A percentile compares a stretch with the other conserved stretches of the same genome.
Conservation (phyloP, 2,888 invertebrate genomes). For the Aspidiotus destructor region DNA sequence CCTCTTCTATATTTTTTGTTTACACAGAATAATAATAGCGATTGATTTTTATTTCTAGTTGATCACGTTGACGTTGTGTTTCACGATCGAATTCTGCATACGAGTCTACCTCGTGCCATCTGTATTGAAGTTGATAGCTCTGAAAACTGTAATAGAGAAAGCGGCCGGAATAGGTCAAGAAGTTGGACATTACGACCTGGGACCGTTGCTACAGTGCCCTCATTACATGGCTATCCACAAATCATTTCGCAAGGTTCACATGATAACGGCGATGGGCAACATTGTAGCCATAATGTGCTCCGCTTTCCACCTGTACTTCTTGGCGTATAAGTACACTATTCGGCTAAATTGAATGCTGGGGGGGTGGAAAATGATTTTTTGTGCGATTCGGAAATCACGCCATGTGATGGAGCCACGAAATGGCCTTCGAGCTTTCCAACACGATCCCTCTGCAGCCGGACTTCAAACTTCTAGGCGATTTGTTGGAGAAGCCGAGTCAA, state of each 20-base stretch:
- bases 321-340: constrained; percentile 22
- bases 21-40: background rate
- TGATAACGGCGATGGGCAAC: constrained; percentile 69
- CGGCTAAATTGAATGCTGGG: background rate
- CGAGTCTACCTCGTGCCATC: constrained; percentile 67
- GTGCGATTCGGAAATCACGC: no score
- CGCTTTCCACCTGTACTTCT: constrained; percentile 49
- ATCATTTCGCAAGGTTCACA: constrained; percentile 65
- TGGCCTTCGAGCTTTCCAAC: no score
- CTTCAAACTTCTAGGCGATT: no score
- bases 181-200: constrained; percentile 61
- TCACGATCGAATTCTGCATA: constrained; percentile 62
- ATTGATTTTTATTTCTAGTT: constrained; percentile 49
- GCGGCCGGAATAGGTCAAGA: constrained; percentile 63
- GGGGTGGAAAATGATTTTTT: no score
- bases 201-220: constrained; percentile 63
- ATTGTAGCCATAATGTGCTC: constrained; percentile 59
- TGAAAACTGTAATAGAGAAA: constrained; percentile 62
- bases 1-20: background rate
- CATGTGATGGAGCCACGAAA: no score
- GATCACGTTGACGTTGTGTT: constrained; percentile 53
- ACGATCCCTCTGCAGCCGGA: no score
- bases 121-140: constrained; percentile 60
- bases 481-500: no score
- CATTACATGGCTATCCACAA: constrained; percentile 66